A percentile compares a stretch with the other conserved stretches of the same genome.
phyloP scores from a whole-genome alignment of 2,113 vertebrate genomes.

The Corynorhinus townsendii region DNA sequence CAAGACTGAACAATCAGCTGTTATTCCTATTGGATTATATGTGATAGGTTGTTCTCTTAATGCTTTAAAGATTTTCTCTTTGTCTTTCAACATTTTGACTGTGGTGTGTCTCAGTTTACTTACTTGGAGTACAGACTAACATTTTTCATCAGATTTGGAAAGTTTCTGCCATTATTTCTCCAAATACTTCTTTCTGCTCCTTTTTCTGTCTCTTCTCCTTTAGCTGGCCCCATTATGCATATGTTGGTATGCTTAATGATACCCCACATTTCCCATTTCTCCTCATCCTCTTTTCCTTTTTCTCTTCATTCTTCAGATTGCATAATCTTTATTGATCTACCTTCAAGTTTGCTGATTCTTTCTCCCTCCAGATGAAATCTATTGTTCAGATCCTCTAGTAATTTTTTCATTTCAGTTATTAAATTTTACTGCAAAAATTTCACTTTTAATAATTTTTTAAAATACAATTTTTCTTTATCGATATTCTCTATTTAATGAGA shows the following conservation, averaged over 20 bases:
- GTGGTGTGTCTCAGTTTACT: neutral
- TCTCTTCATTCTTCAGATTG: neutral
- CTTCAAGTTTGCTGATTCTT: neutral
- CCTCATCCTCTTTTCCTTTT: neutral
- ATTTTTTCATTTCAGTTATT: slow-evolving; percentile 14
- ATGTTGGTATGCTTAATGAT: neutral
- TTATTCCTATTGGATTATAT: neutral
- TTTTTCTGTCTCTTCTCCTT: neutral
- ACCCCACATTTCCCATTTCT: neutral
- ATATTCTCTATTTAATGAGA: neutral
- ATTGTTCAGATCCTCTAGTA: neutral
- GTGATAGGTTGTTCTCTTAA: neutral
- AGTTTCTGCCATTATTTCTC: neutral
- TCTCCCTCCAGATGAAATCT: neutral
- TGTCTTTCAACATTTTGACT: neutral
- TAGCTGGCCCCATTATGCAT: neutral
- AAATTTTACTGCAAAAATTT: neutral
- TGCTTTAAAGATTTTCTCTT: neutral
- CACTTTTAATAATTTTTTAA: neutral
- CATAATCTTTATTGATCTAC: neutral
- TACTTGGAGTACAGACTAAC: neutral
- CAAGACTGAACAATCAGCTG: neutral
- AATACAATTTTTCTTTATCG: neutral
- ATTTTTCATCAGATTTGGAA: neutral
- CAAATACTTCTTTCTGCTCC: neutral